phyloP scores from a whole-genome alignment of 2,113 vertebrate species.

The Mesembrinibis cayennensis region DNA sequence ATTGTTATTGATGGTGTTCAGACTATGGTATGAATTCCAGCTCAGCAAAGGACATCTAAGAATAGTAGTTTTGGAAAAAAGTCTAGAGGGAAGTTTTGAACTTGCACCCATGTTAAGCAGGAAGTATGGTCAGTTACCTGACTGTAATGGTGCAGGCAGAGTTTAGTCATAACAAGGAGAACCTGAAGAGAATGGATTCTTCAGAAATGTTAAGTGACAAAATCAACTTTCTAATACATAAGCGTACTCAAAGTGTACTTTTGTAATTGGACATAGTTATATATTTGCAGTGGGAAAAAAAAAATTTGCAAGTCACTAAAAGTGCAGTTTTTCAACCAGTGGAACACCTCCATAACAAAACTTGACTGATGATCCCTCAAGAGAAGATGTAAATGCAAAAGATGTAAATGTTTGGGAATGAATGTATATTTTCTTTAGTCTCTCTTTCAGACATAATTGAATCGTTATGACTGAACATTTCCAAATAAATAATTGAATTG shows the following conservation, averaged over 20 bases:
- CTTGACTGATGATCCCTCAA: not conserved
- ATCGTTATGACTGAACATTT: not conserved
- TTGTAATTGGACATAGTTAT: not conserved
- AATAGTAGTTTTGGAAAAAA: not conserved
- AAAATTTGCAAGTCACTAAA: not conserved
- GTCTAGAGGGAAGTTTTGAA: not conserved
- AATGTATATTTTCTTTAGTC: not conserved
- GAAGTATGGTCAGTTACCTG: not conserved
- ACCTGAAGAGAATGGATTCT: not conserved
- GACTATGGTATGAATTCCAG: not conserved
- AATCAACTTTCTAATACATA: not conserved
- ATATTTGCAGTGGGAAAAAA: not conserved
- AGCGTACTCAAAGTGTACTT: rapidly evolving
- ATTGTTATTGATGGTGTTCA: not conserved
- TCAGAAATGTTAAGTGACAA: not conserved
- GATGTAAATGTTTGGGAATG: not conserved
- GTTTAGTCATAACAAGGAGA: not conserved
- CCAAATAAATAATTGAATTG: not conserved
- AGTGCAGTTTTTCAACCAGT: not conserved
- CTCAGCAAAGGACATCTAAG: not conserved
- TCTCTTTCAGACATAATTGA: not conserved
- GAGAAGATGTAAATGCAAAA: not conserved
- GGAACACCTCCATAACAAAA: not conserved
- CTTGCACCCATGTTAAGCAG: not conserved
- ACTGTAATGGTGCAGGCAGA: not conserved